Evolutionary conservation across 2,888 invertebrate species (phyloP), one percentile per base, ranked within the genome.

Genomic region (Sarcophaga subvicina): DNA sequence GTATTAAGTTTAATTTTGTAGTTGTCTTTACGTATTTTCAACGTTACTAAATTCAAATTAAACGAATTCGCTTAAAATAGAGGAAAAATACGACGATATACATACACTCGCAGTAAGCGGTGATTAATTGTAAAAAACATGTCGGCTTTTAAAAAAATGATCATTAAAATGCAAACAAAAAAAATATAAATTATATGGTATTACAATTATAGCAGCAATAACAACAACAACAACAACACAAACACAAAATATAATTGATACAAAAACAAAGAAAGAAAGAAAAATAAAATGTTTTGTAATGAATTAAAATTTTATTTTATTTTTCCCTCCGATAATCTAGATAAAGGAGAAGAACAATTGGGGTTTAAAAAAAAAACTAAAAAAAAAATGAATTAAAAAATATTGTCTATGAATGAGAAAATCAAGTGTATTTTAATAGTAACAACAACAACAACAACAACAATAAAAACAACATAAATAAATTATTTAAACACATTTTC

Each of bases 291-390:
- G 67, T 67, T 73, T 73, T 45, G 27, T 25, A 78, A 78, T 59
- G 10, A 37, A 37, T 37, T 37, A 37, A 37, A 37, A 37, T 37
- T 37, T 37, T 37, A 37, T 37, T 37, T 37, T 37, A 37, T 37
- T 37, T 49, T 49, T 67, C 49, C 75, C 62, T 47, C 54, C 70
- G 75, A 71, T 70, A 76, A 82, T 64, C 70, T 70, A 76, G 82
- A 82, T 82, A 59, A 70, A 37, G 37, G 37, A 37, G 37, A 10
- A 37, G 37, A 37, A 37, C 37, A 37, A 37, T 37, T 37, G 37
- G 8, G 10, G 37, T 37, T 37, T 37, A 37, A 37, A 10, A 37
- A 10, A 37, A 37, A 37, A n/a, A n/a, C n/a, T 22, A 22, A 22
- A 22, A 20, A 20, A 20, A 20, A 20, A 20, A 20, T 20, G 20